These are phyloP conservation scores for Typhlomys cinereus DNA, from an alignment of 2,113 vertebrate genomes.

Conservation along the genomic window DNA sequence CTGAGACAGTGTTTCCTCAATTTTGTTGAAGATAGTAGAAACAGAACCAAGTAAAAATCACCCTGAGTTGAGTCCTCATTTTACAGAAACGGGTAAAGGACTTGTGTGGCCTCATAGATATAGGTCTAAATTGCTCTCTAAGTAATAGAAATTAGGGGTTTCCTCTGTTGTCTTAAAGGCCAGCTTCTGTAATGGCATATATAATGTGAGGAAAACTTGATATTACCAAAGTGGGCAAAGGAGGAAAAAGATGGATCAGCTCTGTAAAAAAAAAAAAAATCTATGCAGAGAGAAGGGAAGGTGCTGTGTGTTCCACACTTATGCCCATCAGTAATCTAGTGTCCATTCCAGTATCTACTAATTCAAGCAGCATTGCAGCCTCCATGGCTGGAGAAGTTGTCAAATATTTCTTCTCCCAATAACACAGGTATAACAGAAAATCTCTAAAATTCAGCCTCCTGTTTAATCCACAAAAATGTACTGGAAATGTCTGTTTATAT, in stretches of 20 bases:
- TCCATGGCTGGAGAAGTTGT: neutral
- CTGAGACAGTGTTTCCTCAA: neutral
- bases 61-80: neutral
- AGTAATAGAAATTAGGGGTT: neutral
- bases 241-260: neutral
- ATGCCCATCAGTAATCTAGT: neutral
- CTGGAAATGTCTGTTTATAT: neutral
- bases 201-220: neutral
- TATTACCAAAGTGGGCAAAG: neutral
- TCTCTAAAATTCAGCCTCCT: neutral
- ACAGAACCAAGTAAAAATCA: constrained; percentile 18
- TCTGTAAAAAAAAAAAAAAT: neutral
- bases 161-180: neutral
- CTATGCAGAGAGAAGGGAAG: neutral
- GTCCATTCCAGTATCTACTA: neutral
- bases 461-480: neutral
- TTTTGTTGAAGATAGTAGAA: neutral
- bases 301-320: no score
- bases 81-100: no score
- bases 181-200: neutral
- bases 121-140: neutral
- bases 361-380: neutral
- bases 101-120: no score
- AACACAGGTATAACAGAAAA: neutral
- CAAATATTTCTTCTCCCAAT: neutral